Conservation (phyloP, 2,113 vertebrate species). For the Thalassoma bifasciatum region DNA sequence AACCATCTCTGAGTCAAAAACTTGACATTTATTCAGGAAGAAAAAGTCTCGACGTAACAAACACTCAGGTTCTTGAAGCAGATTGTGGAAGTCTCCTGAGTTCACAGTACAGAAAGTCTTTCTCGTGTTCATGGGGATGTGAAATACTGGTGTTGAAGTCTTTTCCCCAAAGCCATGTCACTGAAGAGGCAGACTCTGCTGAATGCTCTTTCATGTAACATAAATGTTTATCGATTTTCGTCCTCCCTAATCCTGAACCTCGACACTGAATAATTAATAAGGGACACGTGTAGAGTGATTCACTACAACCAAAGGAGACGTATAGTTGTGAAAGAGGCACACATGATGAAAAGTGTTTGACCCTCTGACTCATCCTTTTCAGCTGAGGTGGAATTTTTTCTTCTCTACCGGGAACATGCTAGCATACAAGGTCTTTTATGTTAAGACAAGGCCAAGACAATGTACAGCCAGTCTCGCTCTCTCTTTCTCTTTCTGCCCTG, state of each 20-base stretch:
- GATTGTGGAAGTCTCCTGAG: too few species aligned
- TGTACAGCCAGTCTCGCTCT: neutral
- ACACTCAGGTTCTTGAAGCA: too few species aligned
- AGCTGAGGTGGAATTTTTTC: neutral
- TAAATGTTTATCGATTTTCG: constrained; percentile 42
- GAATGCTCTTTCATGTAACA: constrained; percentile 37
- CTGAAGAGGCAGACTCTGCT: neutral
- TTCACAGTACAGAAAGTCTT: neutral
- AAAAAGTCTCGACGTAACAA: neutral
- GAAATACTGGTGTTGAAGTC: neutral
- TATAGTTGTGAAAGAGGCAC: too few species aligned
- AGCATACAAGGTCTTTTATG: neutral
- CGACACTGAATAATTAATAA: constrained; percentile 44
- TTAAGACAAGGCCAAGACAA: neutral
- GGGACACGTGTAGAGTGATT: neutral
- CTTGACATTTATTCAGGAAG: neutral
- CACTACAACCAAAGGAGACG: neutral
- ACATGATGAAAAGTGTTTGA: neutral
- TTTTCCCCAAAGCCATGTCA: constrained; percentile 23
- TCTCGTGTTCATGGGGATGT: neutral
- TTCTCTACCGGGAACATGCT: neutral
- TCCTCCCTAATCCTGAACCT: constrained; percentile 14
- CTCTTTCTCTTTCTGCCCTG: neutral
- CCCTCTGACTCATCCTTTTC: constrained; percentile 10
- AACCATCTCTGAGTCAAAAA: neutral